These are phyloP conservation scores for Drosophila koepferae DNA, from an alignment of 2,888 invertebrate species.

Conservation along the genomic window DNA sequence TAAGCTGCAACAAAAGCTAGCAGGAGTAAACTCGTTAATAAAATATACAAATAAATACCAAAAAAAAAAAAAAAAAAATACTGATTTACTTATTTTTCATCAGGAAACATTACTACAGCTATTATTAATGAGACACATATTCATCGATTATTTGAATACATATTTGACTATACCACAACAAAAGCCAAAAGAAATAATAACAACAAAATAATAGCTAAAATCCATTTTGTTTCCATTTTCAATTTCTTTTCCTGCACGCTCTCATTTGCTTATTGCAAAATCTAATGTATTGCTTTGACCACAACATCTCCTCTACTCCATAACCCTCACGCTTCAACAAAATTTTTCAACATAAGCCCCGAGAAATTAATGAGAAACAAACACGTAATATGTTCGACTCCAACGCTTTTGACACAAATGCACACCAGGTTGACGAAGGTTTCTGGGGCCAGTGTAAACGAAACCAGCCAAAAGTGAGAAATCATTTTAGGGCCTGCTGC, in stretches of 20 bases:
- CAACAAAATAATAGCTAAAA: neutral
- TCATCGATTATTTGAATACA: too few relatives aligned
- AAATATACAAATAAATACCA: too few relatives aligned
- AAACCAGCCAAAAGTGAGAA: slow-evolving; percentile 45
- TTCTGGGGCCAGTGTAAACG: slow-evolving; percentile 21
- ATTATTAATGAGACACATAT: too few relatives aligned
- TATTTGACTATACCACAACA: neutral
- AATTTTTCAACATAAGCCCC: slow-evolving; percentile 6
- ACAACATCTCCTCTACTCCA: neutral
- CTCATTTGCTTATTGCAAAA: slow-evolving; percentile 4
- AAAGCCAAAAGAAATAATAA: neutral
- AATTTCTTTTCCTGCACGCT: too few relatives aligned
- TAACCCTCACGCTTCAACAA: neutral
- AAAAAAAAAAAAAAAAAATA: too few relatives aligned
- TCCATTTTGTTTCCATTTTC: neutral
- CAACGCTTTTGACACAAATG: slow-evolving; percentile 53
- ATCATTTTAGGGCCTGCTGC: slow-evolving; percentile 37
- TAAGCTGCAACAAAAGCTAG: too few relatives aligned
- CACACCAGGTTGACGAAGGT: slow-evolving; percentile 58
- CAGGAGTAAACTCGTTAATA: too few relatives aligned
- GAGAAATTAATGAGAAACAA: slow-evolving; percentile 55
- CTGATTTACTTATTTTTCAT: too few relatives aligned
- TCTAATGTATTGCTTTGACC: slow-evolving; percentile 29
- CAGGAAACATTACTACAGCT: too few relatives aligned
- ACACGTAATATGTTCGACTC: slow-evolving; percentile 47